phyloP scores from a whole-genome alignment of 1,140 invertebrate genomes.

The Drosophila micromelanica region DNA sequence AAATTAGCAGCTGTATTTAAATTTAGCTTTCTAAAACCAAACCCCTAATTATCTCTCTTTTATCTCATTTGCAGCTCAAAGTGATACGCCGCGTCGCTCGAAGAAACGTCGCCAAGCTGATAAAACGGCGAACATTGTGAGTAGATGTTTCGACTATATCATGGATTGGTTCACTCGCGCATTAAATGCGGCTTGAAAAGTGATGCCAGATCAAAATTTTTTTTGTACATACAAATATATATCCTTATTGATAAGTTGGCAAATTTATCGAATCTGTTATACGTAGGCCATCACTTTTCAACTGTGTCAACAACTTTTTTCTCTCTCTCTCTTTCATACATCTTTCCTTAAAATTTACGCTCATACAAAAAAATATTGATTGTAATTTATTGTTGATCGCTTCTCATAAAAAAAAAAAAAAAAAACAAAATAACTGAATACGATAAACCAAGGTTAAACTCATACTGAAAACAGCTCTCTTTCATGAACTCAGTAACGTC shows the following conservation, averaged over 20 bases:
- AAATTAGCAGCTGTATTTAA: background rate
- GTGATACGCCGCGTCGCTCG: slow-evolving; percentile 78
- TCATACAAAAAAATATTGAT: slow-evolving; percentile 33
- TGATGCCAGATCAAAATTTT: slow-evolving; percentile 41
- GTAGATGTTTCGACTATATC: slow-evolving; percentile 65
- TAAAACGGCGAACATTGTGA: slow-evolving; percentile 83
- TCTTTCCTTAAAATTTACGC: slow-evolving; percentile 10
- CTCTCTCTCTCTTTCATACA: slow-evolving; percentile 24
- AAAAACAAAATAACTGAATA: slow-evolving; percentile 23
- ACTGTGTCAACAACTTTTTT: slow-evolving; percentile 20
- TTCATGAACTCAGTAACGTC: slow-evolving; percentile 80
- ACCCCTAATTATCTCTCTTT: background rate
- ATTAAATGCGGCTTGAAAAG: slow-evolving; percentile 53
- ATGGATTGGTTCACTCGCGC: slow-evolving; percentile 43
- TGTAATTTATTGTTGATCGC: slow-evolving; percentile 46
- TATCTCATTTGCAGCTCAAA: slow-evolving; percentile 56
- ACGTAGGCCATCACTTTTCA: slow-evolving; percentile 34
- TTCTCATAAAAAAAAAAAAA: slow-evolving; percentile 33
- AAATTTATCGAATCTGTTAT: background rate
- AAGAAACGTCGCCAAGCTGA: slow-evolving; percentile 82
- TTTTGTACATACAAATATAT: background rate
- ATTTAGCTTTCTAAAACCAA: too few relatives aligned
- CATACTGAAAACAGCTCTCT: slow-evolving; percentile 81
- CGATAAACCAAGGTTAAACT: slow-evolving; percentile 69
- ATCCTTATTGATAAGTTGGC: background rate